Evolutionary conservation across 2,888 invertebrate species (phyloP).

Genomic region (Xiphydria camelus): DNA sequence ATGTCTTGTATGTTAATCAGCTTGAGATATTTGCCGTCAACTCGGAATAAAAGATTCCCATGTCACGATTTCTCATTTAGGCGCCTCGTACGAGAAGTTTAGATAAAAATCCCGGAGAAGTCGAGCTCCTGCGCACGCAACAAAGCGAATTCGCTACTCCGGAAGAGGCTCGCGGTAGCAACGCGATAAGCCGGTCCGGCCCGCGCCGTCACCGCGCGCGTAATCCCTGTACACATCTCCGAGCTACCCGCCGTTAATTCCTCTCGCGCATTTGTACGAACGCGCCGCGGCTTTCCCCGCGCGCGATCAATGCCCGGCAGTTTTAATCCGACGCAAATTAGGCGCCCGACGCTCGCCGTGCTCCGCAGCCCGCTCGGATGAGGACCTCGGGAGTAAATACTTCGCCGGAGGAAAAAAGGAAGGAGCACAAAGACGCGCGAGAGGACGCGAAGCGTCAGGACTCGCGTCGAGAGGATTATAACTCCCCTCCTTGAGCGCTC

Average conservation of each 20-base stretch:
- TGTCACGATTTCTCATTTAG: too few species aligned
- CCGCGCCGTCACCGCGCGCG: not conserved
- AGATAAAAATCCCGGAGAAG: too few species aligned
- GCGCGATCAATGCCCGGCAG: constrained; percentile 13
- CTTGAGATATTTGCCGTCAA: too few species aligned
- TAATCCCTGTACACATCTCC: constrained; percentile 4
- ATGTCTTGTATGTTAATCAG: too few species aligned
- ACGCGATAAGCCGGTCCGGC: constrained; percentile 1
- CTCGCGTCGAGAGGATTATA: constrained; percentile 18
- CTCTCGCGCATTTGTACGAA: constrained; percentile 23
- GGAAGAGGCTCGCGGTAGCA: constrained; percentile 4
- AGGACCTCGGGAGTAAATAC: constrained; percentile 9
- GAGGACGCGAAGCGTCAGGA: constrained; percentile 5
- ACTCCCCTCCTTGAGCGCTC: constrained; percentile 12
- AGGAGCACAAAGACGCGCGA: constrained; percentile 6
- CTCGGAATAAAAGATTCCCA: too few species aligned
- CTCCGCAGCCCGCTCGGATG: constrained; percentile 11
- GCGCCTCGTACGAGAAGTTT: too few species aligned
- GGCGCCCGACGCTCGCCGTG: constrained; percentile 12
- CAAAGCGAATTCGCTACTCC: too few species aligned
- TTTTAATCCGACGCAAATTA: constrained; percentile 15
- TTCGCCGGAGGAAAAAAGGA: constrained; percentile 8
- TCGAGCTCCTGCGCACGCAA: too few species aligned
- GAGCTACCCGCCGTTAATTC: too few species aligned
- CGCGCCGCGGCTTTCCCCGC: constrained; percentile 7